These are phyloP conservation scores for Ceyx melanurus DNA, from an alignment of 2,113 vertebrate genomes.

Conservation along the genomic window DNA sequence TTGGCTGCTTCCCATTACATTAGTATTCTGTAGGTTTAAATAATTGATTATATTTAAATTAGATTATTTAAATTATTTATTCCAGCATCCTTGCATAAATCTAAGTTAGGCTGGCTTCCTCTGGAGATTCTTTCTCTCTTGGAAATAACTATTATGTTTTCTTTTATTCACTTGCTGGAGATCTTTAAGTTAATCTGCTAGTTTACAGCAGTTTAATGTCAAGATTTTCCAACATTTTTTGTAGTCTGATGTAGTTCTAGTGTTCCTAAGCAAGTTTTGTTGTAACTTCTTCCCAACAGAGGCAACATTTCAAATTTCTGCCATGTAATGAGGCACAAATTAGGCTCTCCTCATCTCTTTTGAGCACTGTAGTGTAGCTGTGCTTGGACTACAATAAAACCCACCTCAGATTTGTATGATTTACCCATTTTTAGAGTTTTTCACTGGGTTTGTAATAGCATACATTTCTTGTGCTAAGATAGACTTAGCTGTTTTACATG, in stretches of 20 bases:
- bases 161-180: neutral
- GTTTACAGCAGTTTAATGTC: neutral
- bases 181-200: neutral
- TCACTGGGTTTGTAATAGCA: neutral
- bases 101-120: neutral
- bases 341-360: neutral
- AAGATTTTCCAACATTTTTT: neutral
- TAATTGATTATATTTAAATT: slow-evolving; percentile 50
- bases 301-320: neutral
- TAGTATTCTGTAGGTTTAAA: slow-evolving; percentile 6
- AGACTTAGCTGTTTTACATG: neutral
- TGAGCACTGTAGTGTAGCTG: neutral
- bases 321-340: neutral
- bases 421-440: neutral
- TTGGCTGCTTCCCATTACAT: neutral
- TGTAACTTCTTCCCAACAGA: neutral
- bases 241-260: neutral
- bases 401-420: neutral
- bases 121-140: neutral
- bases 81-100: neutral
- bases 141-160: neutral
- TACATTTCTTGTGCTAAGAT: neutral
- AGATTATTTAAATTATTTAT: slow-evolving; percentile 50
- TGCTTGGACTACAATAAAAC: neutral
- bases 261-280: neutral